These are phyloP conservation scores for Bombus huntii DNA, from an alignment of 1,140 invertebrate genomes.

Conservation along the genomic window DNA sequence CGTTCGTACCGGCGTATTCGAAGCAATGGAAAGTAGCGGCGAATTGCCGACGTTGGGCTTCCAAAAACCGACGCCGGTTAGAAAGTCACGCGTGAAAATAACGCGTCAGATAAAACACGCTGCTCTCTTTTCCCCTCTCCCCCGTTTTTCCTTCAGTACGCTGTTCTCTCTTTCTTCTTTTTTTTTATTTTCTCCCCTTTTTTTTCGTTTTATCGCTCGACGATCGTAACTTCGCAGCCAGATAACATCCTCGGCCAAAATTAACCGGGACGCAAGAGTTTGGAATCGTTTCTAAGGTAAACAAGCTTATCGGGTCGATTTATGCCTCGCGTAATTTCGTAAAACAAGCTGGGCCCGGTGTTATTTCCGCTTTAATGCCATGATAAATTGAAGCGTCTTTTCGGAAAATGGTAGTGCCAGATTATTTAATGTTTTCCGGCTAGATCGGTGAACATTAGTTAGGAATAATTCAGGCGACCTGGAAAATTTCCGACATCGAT, in stretches of 20 bases:
- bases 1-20: not conserved
- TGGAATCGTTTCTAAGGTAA: slow-evolving; percentile 23
- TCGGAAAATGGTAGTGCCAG: not conserved
- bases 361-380: slow-evolving; percentile 33
- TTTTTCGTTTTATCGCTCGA: not conserved
- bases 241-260: not conserved
- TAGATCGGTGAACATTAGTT: not conserved
- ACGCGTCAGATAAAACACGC: not conserved
- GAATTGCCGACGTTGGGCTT: not conserved
- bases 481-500: slow-evolving; percentile 9
- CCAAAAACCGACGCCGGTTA: slow-evolving; percentile 4
- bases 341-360: not conserved
- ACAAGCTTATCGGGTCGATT: slow-evolving; percentile 32
- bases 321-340: slow-evolving; percentile 28
- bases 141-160: too few species aligned
- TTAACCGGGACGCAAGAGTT: not conserved
- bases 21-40: not conserved
- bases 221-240: not conserved
- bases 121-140: too few species aligned
- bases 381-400: slow-evolving; percentile 16
- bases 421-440: not conserved
- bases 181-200: not conserved
- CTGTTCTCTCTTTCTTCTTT: not conserved
- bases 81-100: not conserved
- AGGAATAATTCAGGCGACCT: slow-evolving; percentile 30